phyloP scores from a whole-genome alignment of 2,113 vertebrate genomes.

The Channa maculata region DNA sequence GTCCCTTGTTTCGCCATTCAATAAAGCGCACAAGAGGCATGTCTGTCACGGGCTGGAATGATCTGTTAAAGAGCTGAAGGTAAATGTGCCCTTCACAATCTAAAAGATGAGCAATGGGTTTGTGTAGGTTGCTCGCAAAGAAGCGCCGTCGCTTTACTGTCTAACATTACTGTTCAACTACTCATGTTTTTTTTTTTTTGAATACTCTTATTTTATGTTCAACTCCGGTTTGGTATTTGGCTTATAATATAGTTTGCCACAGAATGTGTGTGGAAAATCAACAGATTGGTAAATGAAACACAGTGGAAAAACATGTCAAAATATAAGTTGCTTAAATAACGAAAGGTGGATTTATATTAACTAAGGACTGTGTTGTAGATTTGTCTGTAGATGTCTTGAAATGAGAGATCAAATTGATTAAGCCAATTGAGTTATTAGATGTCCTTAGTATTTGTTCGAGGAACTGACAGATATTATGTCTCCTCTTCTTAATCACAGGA shows the following conservation, averaged over 20 bases:
- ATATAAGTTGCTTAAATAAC: no score
- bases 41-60: constrained; percentile 57
- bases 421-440: neutral
- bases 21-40: constrained; percentile 19
- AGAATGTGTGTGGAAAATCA: no score
- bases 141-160: neutral
- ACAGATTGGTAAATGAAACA: no score
- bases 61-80: constrained; percentile 42
- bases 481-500: neutral
- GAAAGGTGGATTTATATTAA: no score
- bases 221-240: no score
- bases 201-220: no score
- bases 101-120: constrained; percentile 20
- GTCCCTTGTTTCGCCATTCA: constrained; percentile 50
- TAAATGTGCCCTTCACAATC: constrained; percentile 37
- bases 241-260: no score
- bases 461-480: neutral
- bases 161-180: neutral
- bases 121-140: constrained; percentile 22
- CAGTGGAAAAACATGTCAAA: no score
- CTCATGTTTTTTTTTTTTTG: no score
- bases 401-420: neutral
- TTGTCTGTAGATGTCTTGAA: neutral
- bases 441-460: neutral
- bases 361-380: no score